Conservation (phyloP, 2,888 invertebrate genomes). For the Cephus spinipes region DNA sequence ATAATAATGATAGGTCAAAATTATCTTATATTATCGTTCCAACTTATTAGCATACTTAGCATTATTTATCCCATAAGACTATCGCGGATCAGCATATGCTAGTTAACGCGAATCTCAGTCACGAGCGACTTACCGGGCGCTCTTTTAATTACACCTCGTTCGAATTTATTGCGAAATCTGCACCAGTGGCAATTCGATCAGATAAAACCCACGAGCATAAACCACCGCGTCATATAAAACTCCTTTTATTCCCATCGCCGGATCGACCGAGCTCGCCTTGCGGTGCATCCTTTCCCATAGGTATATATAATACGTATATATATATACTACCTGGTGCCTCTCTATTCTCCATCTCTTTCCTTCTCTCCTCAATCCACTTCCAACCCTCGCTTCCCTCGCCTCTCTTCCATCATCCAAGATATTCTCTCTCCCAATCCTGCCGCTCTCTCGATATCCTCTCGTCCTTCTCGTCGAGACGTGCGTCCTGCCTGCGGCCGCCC, state of each 20-base stretch:
- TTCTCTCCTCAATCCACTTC: slow-evolving; percentile 21
- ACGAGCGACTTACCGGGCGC: slow-evolving; percentile 11
- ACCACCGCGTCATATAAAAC: slow-evolving; percentile 61
- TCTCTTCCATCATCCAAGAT: slow-evolving; percentile 23
- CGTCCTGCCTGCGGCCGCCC: slow-evolving; percentile 67
- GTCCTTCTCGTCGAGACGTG: slow-evolving; percentile 55
- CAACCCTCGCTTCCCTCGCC: slow-evolving; percentile 18
- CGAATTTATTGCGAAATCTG: slow-evolving; percentile 63
- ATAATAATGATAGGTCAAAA: not conserved
- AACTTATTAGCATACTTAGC: not conserved
- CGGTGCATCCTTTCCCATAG: slow-evolving; percentile 48
- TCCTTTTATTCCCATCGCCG: slow-evolving; percentile 47
- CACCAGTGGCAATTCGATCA: slow-evolving; percentile 63
- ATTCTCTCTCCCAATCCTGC: slow-evolving; percentile 22
- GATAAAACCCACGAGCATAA: slow-evolving; percentile 62
- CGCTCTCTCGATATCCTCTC: slow-evolving; percentile 39
- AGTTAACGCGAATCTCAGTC: not conserved
- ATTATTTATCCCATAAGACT: not conserved
- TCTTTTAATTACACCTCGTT: slow-evolving; percentile 59
- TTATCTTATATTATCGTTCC: not conserved
- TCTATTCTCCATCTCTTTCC: slow-evolving; percentile 23
- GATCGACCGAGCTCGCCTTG: slow-evolving; percentile 2
- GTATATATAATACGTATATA: not conserved
- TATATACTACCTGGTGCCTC: not conserved
- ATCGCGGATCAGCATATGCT: not conserved